Evolutionary conservation across 2,888 invertebrate species (phyloP).

Genomic region (Tetramorium bicarinatum): DNA sequence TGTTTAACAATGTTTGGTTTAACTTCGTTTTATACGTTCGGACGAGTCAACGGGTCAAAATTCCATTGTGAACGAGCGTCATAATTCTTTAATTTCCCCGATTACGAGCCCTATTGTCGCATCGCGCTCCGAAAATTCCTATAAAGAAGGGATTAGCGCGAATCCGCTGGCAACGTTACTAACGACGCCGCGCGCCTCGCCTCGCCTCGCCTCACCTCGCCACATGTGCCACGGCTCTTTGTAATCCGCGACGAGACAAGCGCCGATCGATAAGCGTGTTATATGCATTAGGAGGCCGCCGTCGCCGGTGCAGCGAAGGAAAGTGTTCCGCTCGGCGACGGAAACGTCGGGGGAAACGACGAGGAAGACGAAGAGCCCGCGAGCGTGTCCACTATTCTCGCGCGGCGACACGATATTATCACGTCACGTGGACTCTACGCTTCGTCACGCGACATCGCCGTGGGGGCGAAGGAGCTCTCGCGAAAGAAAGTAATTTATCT

Average conservation of each 20-base stretch:
- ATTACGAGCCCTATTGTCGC: constrained; percentile 17
- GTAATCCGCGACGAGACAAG: constrained; percentile 75
- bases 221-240: constrained; percentile 70
- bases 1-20: not conserved
- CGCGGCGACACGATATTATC: constrained; percentile 11
- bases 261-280: constrained; percentile 71
- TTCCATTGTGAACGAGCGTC: not conserved
- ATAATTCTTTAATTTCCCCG: constrained; percentile 31
- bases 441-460: constrained; percentile 22
- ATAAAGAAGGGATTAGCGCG: constrained; percentile 44
- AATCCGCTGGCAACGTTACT: constrained; percentile 27
- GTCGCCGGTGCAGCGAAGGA: constrained; percentile 23
- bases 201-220: constrained; percentile 33
- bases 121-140: constrained; percentile 34
- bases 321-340: constrained; percentile 39
- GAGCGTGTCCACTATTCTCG: constrained; percentile 60
- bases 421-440: not conserved
- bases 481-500: not conserved
- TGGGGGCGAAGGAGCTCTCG: too few species aligned
- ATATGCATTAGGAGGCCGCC: constrained; percentile 68
- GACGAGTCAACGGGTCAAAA: not conserved
- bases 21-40: not conserved
- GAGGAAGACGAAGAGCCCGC: constrained; percentile 47
- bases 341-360: constrained; percentile 48
- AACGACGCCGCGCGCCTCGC: constrained; percentile 55